A percentile compares a stretch with the other conserved stretches of the same genome.
Conservation (phyloP, 2,888 invertebrate species). For the Agrochola lychnidis region DNA sequence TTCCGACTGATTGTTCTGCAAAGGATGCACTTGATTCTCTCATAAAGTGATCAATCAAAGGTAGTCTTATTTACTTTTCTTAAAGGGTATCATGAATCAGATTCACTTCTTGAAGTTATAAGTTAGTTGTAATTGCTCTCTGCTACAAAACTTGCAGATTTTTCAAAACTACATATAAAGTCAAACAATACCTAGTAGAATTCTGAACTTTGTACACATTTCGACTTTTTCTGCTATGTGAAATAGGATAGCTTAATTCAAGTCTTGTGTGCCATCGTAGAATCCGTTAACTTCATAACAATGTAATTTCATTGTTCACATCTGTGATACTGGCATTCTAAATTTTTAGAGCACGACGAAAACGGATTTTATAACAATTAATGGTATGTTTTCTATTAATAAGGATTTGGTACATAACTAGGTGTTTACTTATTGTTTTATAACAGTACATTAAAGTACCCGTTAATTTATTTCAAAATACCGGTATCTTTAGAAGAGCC, state of each 20-base stretch:
- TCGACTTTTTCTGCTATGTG: background rate
- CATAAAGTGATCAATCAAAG: background rate
- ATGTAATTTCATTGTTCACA: conserved; percentile 33
- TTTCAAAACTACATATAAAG: background rate
- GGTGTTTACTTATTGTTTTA: background rate
- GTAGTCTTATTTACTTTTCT: background rate
- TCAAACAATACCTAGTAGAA: background rate
- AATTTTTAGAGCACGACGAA: conserved; percentile 58
- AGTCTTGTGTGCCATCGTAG: conserved; percentile 23
- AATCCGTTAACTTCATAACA: conserved; percentile 44
- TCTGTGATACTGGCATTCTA: conserved; percentile 41
- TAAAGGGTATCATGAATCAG: background rate
- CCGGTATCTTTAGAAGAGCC: background rate
- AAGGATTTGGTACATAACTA: background rate
- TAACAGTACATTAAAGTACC: conserved; percentile 5
- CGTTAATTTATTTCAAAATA: conserved; percentile 11
- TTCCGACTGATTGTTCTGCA: conserved; percentile 1
- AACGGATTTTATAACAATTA: conserved; percentile 30
- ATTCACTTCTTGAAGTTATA: background rate
- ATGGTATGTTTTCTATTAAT: conserved; percentile 17
- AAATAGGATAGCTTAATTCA: background rate
- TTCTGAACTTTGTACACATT: background rate
- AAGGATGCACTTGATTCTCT: background rate
- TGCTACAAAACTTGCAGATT: background rate
- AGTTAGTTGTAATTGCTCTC: background rate